Percentiles rank a stretch among this genome's conserved stretches.
These are phyloP conservation scores for Rhinella marina DNA, from an alignment of 2,797 vertebrate species.

Conservation along the genomic window DNA sequence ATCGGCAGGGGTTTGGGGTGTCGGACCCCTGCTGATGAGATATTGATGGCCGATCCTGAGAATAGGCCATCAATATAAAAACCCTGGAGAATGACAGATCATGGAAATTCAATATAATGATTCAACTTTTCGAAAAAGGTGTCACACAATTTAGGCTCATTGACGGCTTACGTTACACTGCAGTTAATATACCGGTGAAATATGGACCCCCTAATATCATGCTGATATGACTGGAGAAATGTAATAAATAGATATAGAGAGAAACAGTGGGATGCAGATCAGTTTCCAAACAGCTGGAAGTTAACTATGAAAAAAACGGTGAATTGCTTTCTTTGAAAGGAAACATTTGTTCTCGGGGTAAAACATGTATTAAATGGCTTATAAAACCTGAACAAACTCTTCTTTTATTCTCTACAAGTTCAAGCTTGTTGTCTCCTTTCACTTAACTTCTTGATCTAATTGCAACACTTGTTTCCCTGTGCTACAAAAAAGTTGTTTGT, in stretches of 20 bases:
- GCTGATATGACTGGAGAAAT: conserved; percentile 75
- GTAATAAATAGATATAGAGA: conserved; percentile 69
- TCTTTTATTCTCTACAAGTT: conserved; percentile 46
- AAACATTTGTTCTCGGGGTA: conserved; percentile 55
- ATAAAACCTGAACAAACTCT: conserved; percentile 44
- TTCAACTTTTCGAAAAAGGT: conserved; percentile 74
- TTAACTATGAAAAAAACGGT: conserved; percentile 27
- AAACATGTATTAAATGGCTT: conserved; percentile 53
- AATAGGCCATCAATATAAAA: too few species aligned
- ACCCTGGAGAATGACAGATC: conserved; percentile 76
- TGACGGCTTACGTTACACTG: conserved; percentile 74
- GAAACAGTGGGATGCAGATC: conserved; percentile 48
- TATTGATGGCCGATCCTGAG: too few species aligned
- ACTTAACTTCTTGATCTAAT: conserved; percentile 49
- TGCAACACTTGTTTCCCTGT: conserved; percentile 49
- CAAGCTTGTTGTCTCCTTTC: conserved; percentile 41
- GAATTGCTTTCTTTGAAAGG: conserved; percentile 52
- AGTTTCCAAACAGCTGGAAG: conserved; percentile 52
- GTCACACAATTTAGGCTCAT: conserved; percentile 71
- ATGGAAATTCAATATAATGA: conserved; percentile 80
- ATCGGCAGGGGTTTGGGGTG: too few species aligned
- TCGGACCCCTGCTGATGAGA: too few species aligned
- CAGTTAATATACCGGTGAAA: conserved; percentile 77
- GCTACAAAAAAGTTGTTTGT: conserved; percentile 36
- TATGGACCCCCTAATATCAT: conserved; percentile 74